Percentiles rank a stretch among this genome's conserved stretches.
phyloP scores from a whole-genome alignment of 2,888 invertebrate genomes.

The Sisyra terminalis region DNA sequence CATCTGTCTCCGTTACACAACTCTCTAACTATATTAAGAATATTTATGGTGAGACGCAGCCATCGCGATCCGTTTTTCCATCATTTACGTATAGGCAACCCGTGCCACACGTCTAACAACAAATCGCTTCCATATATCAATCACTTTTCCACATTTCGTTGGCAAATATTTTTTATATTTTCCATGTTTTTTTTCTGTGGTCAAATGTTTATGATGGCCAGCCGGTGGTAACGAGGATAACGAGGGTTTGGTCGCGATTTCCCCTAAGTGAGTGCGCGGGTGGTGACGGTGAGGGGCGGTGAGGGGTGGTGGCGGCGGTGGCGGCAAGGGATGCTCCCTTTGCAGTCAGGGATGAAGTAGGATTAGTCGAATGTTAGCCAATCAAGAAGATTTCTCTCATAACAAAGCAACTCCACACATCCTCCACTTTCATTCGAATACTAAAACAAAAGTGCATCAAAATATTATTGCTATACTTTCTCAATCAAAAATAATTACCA shows the following conservation, averaged over 20 bases:
- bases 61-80: too few relatives aligned
- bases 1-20: constrained; percentile 7
- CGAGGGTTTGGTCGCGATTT: background rate
- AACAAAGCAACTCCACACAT: background rate
- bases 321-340: constrained; percentile 37
- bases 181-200: too few relatives aligned
- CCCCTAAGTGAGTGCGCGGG: constrained; percentile 4
- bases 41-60: too few relatives aligned
- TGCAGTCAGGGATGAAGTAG: constrained; percentile 48
- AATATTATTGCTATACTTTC: too few relatives aligned
- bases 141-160: too few relatives aligned
- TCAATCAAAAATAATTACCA: too few relatives aligned
- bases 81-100: too few relatives aligned
- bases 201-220: too few relatives aligned
- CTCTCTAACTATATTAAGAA: too few relatives aligned
- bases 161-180: too few relatives aligned
- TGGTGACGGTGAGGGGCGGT: constrained; percentile 13
- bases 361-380: constrained; percentile 55
- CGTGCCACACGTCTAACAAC: too few relatives aligned
- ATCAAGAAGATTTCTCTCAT: constrained; percentile 30
- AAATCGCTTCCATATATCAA: too few relatives aligned
- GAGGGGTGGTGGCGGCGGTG: constrained; percentile 22
- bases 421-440: background rate
- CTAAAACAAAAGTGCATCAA: background rate
- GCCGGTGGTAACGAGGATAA: background rate